Conservation (phyloP, 2,797 vertebrate genomes). For the Gastrophryne carolinensis region DNA sequence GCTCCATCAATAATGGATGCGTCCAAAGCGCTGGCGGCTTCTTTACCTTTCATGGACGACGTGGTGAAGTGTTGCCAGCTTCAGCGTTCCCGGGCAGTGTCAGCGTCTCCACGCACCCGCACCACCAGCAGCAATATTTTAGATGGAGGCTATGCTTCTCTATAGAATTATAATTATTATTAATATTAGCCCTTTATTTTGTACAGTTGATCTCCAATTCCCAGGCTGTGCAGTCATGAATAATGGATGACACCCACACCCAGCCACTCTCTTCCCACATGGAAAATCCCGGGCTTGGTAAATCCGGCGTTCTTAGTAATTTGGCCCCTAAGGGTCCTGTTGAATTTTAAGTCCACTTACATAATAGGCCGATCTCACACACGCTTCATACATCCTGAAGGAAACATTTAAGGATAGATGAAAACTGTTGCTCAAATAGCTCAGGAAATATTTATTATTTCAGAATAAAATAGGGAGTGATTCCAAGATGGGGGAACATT, state of each 20-base stretch:
- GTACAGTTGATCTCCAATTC: background rate
- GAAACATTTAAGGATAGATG: no score
- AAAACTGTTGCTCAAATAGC: no score
- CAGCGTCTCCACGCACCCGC: background rate
- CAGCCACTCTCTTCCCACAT: background rate
- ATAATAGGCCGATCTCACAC: no score
- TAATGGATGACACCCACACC: background rate
- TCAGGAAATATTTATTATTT: no score
- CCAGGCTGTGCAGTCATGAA: background rate
- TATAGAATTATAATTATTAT: background rate
- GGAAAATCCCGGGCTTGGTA: background rate
- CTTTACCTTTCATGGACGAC: constrained; percentile 50
- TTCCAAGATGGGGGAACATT: no score
- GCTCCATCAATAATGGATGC: constrained; percentile 68
- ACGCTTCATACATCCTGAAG: no score
- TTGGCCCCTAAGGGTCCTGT: background rate
- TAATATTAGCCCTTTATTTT: background rate
- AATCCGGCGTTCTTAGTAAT: background rate
- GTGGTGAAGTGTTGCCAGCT: constrained; percentile 52
- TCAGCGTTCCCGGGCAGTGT: constrained; percentile 39
- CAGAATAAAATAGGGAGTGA: no score
- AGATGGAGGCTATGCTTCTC: background rate
- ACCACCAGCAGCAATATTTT: background rate
- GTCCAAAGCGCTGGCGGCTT: constrained; percentile 58
- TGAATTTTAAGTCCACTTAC: no score